A percentile compares a stretch with the other conserved stretches of the same genome.
phyloP scores from a whole-genome alignment of 2,888 invertebrate genomes.

The Parasteatoda lunata region DNA sequence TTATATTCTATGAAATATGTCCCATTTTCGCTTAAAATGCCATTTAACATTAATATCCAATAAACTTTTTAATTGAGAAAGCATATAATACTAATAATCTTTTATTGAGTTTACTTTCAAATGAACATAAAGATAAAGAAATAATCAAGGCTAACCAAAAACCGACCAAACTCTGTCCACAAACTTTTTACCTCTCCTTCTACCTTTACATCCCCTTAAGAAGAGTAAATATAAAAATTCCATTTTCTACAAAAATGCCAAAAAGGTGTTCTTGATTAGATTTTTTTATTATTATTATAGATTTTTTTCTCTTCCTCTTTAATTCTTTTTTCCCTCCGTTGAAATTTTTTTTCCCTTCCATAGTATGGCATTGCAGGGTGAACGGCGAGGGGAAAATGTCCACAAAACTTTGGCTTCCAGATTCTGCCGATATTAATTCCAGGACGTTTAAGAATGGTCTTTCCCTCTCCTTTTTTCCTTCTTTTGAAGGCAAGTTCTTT shows the following conservation, averaged over 20 bases:
- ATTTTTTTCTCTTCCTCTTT: background rate
- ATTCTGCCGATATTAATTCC: slow-evolving; percentile 58
- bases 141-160: slow-evolving; percentile 9
- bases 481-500: slow-evolving; percentile 34
- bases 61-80: too few relatives aligned
- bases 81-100: too few relatives aligned
- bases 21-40: too few relatives aligned
- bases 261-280: slow-evolving; percentile 37
- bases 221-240: slow-evolving; percentile 4
- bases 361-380: slow-evolving; percentile 5
- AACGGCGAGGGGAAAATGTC: slow-evolving; percentile 45
- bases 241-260: slow-evolving; percentile 41
- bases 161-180: slow-evolving; percentile 40
- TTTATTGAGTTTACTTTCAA: too few relatives aligned
- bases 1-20: too few relatives aligned
- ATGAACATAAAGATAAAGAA: too few relatives aligned
- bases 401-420: slow-evolving; percentile 37
- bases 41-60: too few relatives aligned
- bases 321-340: slow-evolving; percentile 2
- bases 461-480: slow-evolving; percentile 1
- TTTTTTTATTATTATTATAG: slow-evolving; percentile 25
- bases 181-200: slow-evolving; percentile 28
- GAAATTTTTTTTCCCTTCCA: slow-evolving; percentile 10
- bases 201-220: slow-evolving; percentile 3
- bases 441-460: slow-evolving; percentile 21